Percentiles rank a stretch among this genome's conserved stretches.
These are phyloP conservation scores for Nudaria mundana DNA, from an alignment of 2,888 invertebrate genomes.

Conservation along the genomic window DNA sequence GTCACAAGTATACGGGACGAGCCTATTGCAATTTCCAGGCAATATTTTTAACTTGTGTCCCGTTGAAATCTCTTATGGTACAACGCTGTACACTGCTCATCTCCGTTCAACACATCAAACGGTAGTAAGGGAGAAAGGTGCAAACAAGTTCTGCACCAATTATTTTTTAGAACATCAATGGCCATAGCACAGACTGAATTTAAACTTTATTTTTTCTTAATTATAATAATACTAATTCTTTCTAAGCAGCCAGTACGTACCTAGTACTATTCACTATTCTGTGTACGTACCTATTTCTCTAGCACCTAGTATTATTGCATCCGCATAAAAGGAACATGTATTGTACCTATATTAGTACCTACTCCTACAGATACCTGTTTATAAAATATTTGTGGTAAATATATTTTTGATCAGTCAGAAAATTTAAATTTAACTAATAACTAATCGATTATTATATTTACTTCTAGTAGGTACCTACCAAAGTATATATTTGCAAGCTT, in stretches of 20 bases:
- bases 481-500: conserved; percentile 5
- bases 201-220: neutral
- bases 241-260: neutral
- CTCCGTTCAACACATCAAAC: neutral
- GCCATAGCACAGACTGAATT: too few species aligned
- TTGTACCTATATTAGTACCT: neutral
- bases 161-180: conserved; percentile 2
- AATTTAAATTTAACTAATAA: too few species aligned
- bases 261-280: too few species aligned
- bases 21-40: too few species aligned
- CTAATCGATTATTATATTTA: neutral
- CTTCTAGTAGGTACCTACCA: conserved; percentile 1
- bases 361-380: too few species aligned
- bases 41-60: too few species aligned
- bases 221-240: neutral
- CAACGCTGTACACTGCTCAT: neutral
- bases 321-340: neutral
- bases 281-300: neutral
- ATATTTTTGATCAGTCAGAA: too few species aligned
- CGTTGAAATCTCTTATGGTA: neutral
- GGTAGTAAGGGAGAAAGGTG: conserved; percentile 22
- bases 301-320: neutral
- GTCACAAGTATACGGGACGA: too few species aligned
- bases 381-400: too few species aligned
- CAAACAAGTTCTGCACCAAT: conserved; percentile 8